Percentiles rank a stretch among this genome's conserved stretches.
phyloP scores from a whole-genome alignment of 2,113 vertebrate species.

The Ceyx margarethae region DNA sequence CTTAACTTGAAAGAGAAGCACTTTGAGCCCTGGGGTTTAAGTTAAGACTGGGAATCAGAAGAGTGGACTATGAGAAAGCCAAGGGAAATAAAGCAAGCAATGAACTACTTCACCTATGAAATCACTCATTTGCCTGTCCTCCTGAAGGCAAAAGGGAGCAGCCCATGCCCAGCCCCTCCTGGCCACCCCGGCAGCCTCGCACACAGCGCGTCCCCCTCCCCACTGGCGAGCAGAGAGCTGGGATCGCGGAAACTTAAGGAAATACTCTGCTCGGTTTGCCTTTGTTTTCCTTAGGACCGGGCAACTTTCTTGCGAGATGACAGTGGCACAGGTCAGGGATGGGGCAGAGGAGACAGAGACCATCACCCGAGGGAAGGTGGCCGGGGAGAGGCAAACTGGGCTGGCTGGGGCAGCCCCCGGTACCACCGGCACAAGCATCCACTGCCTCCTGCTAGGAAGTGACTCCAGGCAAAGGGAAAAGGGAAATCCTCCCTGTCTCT shows the following conservation, averaged over 20 bases:
- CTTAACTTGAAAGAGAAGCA: background rate
- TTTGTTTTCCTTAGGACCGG: conserved; percentile 16
- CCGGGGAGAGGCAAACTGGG: background rate
- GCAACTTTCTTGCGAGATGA: background rate
- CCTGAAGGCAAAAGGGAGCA: background rate
- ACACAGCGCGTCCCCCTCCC: background rate
- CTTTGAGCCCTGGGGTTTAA: conserved; percentile 7
- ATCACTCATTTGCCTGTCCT: background rate
- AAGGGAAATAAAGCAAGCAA: background rate
- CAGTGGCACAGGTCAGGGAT: background rate
- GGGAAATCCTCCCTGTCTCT: conserved; percentile 72
- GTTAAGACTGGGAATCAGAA: conserved; percentile 4
- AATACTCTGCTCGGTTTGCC: background rate
- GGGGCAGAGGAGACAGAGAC: background rate
- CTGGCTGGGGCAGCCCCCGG: background rate
- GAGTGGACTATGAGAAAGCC: background rate
- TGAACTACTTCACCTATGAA: background rate
- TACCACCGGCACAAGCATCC: background rate
- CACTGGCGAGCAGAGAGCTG: background rate
- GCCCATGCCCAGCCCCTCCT: background rate
- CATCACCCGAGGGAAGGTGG: background rate
- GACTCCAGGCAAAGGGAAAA: background rate
- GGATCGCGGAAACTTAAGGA: background rate
- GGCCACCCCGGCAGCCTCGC: background rate
- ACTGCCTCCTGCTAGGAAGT: background rate